These are phyloP conservation scores for Anoplophora glabripennis DNA, from an alignment of 1,140 invertebrate species.

Conservation along the genomic window DNA sequence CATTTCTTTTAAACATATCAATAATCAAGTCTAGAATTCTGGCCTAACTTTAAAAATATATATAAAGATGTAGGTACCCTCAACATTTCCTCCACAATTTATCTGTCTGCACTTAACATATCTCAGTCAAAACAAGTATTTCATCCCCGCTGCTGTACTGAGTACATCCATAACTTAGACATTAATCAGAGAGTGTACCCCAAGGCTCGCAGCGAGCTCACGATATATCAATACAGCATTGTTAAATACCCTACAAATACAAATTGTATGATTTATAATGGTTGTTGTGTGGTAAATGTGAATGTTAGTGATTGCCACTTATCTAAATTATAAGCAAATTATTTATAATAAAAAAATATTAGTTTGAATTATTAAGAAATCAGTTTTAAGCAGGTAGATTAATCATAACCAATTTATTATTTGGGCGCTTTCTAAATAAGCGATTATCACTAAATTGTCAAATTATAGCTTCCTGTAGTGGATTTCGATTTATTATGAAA, in stretches of 20 bases:
- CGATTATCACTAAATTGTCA: too few relatives aligned
- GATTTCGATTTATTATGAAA: too few relatives aligned
- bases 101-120: constrained; percentile 33
- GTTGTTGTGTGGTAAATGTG: background rate
- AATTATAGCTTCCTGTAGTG: too few relatives aligned
- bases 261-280: constrained; percentile 3
- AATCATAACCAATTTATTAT: too few relatives aligned
- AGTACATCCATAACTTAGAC: constrained; percentile 29
- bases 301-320: constrained; percentile 3
- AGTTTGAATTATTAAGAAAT: too few relatives aligned
- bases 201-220: constrained; percentile 6
- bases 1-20: background rate
- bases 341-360: too few relatives aligned
- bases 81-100: constrained; percentile 24
- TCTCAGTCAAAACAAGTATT: constrained; percentile 37
- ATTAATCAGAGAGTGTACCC: constrained; percentile 26
- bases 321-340: constrained; percentile 4
- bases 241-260: constrained; percentile 8
- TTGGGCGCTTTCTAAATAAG: too few relatives aligned
- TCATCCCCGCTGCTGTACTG: constrained; percentile 25
- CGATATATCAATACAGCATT: constrained; percentile 8
- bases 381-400: too few relatives aligned
- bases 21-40: background rate
- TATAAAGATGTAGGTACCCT: constrained; percentile 2
- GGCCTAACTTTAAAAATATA: constrained; percentile 13